Percentiles rank a stretch among this genome's conserved stretches.
Evolutionary conservation across 2,797 vertebrate species (phyloP).

Genomic region (Alouatta caraya): DNA sequence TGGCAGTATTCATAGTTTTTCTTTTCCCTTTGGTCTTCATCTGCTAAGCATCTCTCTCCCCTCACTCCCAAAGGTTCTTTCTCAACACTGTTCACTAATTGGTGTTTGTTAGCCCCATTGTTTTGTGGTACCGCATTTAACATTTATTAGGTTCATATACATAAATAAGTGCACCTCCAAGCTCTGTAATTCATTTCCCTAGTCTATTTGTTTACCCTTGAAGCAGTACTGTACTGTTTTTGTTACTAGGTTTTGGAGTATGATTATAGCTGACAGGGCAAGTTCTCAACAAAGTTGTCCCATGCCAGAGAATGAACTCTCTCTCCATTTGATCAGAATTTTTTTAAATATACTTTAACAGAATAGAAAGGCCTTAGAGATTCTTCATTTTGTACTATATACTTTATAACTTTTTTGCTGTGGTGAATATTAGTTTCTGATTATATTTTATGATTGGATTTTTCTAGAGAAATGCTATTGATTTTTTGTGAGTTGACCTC

Average conservation of each 20-base stretch:
- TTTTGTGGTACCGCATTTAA: neutral
- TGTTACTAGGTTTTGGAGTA: neutral
- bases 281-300: neutral
- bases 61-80: neutral
- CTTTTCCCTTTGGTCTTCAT: neutral
- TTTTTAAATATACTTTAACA: neutral
- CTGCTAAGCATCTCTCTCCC: neutral
- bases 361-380: neutral
- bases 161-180: neutral
- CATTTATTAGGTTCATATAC: neutral
- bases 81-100: neutral
- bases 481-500: neutral
- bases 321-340: neutral
- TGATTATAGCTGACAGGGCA: neutral
- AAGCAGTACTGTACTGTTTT: neutral
- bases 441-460: neutral
- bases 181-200: neutral
- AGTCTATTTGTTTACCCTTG: neutral
- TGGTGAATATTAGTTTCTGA: neutral
- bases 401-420: neutral
- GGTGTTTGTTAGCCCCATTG: neutral
- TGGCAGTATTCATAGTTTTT: neutral
- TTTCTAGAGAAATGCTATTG: neutral
- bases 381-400: neutral
- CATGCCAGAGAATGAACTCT: conserved; percentile 13